Base-by-base conservation (phyloP, 2,113 vertebrate species). In the Thalassarche chlororhynchos region DNA sequence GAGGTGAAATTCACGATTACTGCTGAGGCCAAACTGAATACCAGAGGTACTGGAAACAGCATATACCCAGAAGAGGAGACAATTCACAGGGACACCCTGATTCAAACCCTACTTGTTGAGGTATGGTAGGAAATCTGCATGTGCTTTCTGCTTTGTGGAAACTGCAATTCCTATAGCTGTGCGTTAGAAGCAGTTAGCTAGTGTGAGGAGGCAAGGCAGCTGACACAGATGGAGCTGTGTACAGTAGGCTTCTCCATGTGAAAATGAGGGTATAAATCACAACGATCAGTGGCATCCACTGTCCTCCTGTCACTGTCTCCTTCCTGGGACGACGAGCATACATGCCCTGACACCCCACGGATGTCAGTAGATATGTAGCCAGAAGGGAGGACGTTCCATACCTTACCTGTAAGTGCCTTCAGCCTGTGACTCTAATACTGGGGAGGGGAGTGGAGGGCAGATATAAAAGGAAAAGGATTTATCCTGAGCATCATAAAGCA, bases 21-120 rank as follows among this genome's bases (percentile, higher is more conserved):
- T 51, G 98, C 97, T 51, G 93, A 98, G 74, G 96, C 98, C 85
- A 97, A 66, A 80, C 23, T 15, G 68, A 90, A 21, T 21, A 64
- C 42, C 16, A 9, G 10, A 79, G 17, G 5, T 16, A 11, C 21
- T 62, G 76, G 29, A 34, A 72, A 79, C 34, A 46, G 26, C 36
- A 40, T 69, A 28, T 25, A 28, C 8, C 11, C 84, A 38, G 89
- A 93, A 19, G 91, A 95, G 6, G 71, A 51, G 26, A 32, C 70
- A 32, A 89, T 94, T 86, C 97, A 57, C 75, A 95, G 32, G 20
- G 98, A 98, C 75, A 98, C 96, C 1, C 36, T 98, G 21, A 81
- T 97, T 71, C 93, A 71, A 75, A 94, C 54, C 12, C 54, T 98
- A 0, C 57, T 97, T 21, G 97, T 98, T 44, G 98, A 98, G 98